Percentiles rank a stretch among this genome's conserved stretches.
Conservation (phyloP, 2,113 vertebrate species). For the Brevimyrus niger region DNA sequence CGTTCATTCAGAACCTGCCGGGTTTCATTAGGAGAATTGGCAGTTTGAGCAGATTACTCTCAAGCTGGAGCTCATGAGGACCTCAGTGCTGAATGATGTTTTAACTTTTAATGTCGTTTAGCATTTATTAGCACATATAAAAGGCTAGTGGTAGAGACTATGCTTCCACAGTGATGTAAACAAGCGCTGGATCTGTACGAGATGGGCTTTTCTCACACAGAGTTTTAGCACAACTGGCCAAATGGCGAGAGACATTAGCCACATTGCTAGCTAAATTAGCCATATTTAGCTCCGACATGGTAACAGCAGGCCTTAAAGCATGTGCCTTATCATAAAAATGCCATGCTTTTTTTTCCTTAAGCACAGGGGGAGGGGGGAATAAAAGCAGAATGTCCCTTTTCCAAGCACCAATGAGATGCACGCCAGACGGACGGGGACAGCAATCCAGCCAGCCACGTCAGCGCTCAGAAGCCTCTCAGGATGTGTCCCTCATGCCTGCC, state of each 20-base stretch:
- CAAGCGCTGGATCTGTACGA: neutral
- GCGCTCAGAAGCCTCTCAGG: too few relatives aligned
- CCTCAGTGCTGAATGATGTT: neutral
- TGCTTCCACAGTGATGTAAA: neutral
- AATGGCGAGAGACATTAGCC: neutral
- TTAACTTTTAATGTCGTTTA: slow-evolving; percentile 3
- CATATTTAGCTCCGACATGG: neutral
- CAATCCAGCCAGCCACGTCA: neutral
- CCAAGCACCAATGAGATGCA: neutral
- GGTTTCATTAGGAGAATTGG: slow-evolving; percentile 1
- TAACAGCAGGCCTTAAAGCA: neutral
- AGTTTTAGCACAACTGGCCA: neutral
- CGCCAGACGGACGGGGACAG: neutral
- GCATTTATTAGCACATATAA: neutral
- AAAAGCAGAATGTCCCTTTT: neutral
- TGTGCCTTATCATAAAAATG: neutral
- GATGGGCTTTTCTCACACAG: neutral
- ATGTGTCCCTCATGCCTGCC: neutral
- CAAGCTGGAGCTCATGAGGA: neutral
- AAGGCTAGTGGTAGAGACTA: neutral
- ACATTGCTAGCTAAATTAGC: neutral
- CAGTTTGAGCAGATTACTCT: slow-evolving; percentile 3
- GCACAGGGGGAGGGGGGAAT: neutral
- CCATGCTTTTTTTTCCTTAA: neutral
- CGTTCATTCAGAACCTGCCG: neutral